phyloP scores from a whole-genome alignment of 2,888 invertebrate genomes.

The Pyralis farinalis region DNA sequence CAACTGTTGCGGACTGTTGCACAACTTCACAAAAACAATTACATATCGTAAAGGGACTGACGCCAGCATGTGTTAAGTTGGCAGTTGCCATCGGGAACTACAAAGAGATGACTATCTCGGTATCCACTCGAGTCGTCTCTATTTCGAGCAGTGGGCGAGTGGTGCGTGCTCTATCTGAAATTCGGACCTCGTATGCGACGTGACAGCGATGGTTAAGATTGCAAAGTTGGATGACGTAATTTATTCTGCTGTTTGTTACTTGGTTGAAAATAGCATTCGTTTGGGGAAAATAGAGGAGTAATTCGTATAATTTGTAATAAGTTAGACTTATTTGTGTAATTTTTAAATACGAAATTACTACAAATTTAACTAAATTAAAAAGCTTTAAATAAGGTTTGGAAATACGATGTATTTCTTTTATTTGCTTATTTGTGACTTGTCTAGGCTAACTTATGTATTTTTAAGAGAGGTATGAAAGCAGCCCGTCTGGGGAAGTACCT shows the following conservation, averaged over 20 bases:
- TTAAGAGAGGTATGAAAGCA: too few relatives aligned
- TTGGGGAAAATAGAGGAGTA: too few relatives aligned
- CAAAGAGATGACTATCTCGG: constrained; percentile 6
- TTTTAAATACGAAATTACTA: too few relatives aligned
- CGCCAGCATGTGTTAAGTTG: neutral
- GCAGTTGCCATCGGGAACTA: constrained; percentile 5
- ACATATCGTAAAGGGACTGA: neutral
- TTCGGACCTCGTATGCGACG: constrained; percentile 41
- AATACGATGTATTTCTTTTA: too few relatives aligned
- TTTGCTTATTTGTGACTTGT: too few relatives aligned
- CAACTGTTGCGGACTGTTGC: neutral
- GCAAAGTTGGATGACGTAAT: constrained; percentile 34
- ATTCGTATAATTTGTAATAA: too few relatives aligned
- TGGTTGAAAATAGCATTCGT: neutral
- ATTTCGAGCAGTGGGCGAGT: constrained; percentile 5
- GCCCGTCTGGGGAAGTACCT: too few relatives aligned
- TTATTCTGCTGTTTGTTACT: constrained; percentile 8
- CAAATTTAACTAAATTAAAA: too few relatives aligned
- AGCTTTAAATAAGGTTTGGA: too few relatives aligned
- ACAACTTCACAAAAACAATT: neutral
- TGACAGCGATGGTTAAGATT: constrained; percentile 60
- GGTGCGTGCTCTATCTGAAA: constrained; percentile 63
- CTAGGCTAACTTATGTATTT: too few relatives aligned
- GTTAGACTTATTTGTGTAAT: too few relatives aligned
- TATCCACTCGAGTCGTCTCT: neutral